phyloP scores from a whole-genome alignment of 2,888 invertebrate genomes.

The Xanthia icteritia region DNA sequence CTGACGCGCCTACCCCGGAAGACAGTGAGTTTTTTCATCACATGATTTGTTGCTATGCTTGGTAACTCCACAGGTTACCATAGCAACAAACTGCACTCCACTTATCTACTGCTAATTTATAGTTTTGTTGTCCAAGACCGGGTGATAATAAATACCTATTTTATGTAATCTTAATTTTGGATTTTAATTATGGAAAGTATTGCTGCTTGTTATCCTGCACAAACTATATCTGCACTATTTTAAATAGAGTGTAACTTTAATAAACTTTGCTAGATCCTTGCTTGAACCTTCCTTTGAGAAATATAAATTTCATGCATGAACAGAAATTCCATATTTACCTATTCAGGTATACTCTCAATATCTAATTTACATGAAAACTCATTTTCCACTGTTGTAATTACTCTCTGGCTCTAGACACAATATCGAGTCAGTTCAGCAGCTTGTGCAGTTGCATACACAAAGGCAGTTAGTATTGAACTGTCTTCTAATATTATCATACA shows the following conservation, averaged over 20 bases:
- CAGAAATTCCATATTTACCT: neutral
- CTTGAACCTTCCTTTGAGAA: neutral
- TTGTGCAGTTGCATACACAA: neutral
- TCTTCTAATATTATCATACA: neutral
- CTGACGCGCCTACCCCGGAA: constrained; percentile 89
- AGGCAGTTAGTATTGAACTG: neutral
- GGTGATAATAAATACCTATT: neutral
- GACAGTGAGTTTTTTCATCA: constrained; percentile 85
- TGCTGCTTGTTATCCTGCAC: neutral
- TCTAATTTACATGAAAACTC: neutral
- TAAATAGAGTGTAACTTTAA: neutral
- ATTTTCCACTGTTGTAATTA: neutral
- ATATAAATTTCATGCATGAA: neutral
- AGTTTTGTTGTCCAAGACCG: neutral
- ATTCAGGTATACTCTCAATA: neutral
- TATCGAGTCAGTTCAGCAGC: neutral
- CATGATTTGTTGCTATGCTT: neutral
- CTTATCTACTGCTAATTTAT: neutral
- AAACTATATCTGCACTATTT: neutral
- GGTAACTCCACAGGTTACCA: constrained; percentile 9
- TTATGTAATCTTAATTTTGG: neutral
- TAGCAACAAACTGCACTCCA: constrained; percentile 13
- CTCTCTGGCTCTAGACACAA: no score
- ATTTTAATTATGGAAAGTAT: neutral
- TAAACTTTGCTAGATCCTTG: neutral